Base-by-base conservation (phyloP, 2,113 vertebrate species). In the Fulmarus glacialis region DNA sequence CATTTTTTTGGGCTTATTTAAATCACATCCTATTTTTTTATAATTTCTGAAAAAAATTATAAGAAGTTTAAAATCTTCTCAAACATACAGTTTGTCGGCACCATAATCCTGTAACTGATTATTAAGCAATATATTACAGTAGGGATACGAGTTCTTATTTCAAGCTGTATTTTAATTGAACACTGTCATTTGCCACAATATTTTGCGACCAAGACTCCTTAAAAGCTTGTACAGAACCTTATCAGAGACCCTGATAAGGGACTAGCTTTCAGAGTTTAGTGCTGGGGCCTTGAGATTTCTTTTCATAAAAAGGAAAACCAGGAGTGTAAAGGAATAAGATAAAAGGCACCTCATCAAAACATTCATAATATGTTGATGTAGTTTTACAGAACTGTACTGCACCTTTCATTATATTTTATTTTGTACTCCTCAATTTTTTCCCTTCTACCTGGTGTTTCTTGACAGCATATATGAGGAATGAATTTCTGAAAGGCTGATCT, bases 391-490 rank as follows among this genome's bases (percentile, higher is more conserved):
- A 68, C 47, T 94, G 16, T 87, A 72, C 40, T 82, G 12, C 16
- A 89, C 42, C 52, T 91, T 94, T 82, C 42, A 60, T 83, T 97
- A 56, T 45, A 72, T 90, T 91, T 92, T 82, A 70, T 92, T 90
- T 75, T 70, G 16, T 81, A 72, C 24, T 82, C n/a, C 17, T 95
- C 87, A 43, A 86, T 90, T 94, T 64, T 80, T 60, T 6, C 17
- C 24, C 11, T 7, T 70, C 48, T 55, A 36, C 15, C 62, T 70
- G 14, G 13, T 87, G 53, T 64, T 75, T 96, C n/a, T 62, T 90
- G 87, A 82, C 47, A 89, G 32, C 17, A 17, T 64, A 66, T 68
- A 53, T 27, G 24, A 82, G 19, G 8, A 87, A 95, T 27, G 36
- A 56, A 38, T 91, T 91, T 93, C 74, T 85, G 80, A 91, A 91